Evolutionary conservation across 2,888 invertebrate genomes (phyloP).

Genomic region (Epistrophe grossulariae): DNA sequence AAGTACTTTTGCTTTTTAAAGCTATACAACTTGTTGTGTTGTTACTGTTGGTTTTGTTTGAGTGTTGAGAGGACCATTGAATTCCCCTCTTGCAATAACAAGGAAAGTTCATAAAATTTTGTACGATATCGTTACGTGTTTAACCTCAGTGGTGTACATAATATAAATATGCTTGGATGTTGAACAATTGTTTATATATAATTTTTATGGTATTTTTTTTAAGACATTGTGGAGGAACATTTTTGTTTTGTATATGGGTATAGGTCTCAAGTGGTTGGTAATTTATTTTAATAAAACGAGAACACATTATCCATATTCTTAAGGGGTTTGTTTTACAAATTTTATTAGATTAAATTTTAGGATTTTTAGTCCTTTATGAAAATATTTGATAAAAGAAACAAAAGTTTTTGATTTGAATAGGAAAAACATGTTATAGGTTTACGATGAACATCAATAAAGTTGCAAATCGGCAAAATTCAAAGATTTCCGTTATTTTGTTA

Average conservation of each 20-base stretch:
- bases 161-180: conserved; percentile 22
- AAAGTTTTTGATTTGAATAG: too few species aligned
- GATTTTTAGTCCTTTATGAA: too few species aligned
- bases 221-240: neutral
- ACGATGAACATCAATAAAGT: too few species aligned
- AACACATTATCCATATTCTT: too few species aligned
- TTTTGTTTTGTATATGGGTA: neutral
- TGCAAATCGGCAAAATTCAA: too few species aligned
- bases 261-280: too few species aligned
- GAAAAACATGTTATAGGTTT: too few species aligned
- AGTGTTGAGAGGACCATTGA: conserved; percentile 63
- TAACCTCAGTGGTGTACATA: neutral
- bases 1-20: conserved; percentile 51
- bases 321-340: too few species aligned
- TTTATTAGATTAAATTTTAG: too few species aligned
- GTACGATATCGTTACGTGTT: conserved; percentile 16
- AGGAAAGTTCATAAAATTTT: conserved; percentile 66
- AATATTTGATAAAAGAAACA: too few species aligned
- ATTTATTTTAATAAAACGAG: too few species aligned
- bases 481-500: too few species aligned
- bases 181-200: conserved; percentile 31
- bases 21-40: conserved; percentile 63
- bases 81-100: conserved; percentile 51
- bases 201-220: conserved; percentile 2
- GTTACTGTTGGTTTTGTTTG: conserved; percentile 58